Conservation (phyloP, 2,888 invertebrate genomes). For the Erannis defoliaria region DNA sequence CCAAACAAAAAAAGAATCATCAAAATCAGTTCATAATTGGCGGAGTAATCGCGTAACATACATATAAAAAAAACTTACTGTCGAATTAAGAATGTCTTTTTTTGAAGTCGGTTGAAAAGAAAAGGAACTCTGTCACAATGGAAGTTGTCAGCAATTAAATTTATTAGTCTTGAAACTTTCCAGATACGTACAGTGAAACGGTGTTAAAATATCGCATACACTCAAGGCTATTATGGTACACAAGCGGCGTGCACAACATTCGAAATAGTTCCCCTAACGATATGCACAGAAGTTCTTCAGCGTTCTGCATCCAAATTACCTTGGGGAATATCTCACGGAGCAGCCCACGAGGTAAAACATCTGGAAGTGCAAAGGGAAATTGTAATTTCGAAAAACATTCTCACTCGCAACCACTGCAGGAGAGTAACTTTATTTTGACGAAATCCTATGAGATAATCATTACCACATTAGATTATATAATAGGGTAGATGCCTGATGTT, state of each 20-base stretch:
- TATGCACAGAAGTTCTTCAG: slow-evolving; percentile 77
- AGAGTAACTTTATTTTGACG: too few species aligned
- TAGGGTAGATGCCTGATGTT: too few species aligned
- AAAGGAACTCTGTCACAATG: background rate
- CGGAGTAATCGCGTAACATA: too few species aligned
- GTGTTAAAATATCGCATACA: slow-evolving; percentile 34
- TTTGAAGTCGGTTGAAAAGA: too few species aligned
- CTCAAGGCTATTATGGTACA: slow-evolving; percentile 76
- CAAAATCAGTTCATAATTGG: too few species aligned
- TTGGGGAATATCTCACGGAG: slow-evolving; percentile 60
- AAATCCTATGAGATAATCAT: too few species aligned
- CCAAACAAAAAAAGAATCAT: too few species aligned
- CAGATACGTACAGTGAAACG: slow-evolving; percentile 4
- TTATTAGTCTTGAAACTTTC: background rate
- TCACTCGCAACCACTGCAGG: too few species aligned
- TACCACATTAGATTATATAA: too few species aligned
- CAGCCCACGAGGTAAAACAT: slow-evolving; percentile 18
- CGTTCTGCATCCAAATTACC: slow-evolving; percentile 78
- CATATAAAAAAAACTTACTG: too few species aligned
- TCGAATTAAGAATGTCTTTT: too few species aligned
- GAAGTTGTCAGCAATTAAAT: background rate
- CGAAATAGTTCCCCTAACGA: slow-evolving; percentile 71
- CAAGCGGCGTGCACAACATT: slow-evolving; percentile 62
- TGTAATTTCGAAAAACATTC: too few species aligned
- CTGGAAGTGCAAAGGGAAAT: slow-evolving; percentile 44